Evolutionary conservation across 2,113 vertebrate species (phyloP).

Genomic region (Pampusana beccarii): DNA sequence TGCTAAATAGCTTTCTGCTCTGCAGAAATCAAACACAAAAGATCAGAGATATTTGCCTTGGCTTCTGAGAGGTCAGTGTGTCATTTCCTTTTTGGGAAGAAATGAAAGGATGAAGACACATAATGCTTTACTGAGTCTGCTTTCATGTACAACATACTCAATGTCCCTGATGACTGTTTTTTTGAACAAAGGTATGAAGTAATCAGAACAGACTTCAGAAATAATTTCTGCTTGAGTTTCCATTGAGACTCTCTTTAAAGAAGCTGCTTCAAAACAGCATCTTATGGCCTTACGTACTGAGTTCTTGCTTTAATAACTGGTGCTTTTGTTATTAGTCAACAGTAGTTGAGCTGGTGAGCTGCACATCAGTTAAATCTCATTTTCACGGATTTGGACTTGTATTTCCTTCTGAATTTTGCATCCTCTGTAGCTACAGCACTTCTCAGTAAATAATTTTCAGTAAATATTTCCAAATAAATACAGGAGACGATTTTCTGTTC

Average conservation of each 20-base stretch:
- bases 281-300: neutral
- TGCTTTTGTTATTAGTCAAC: neutral
- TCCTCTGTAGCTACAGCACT: neutral
- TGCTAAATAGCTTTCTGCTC: constrained; percentile 15
- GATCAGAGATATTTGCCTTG: constrained; percentile 15
- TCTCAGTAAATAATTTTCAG: neutral
- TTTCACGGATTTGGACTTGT: neutral
- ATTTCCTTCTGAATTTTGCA: neutral
- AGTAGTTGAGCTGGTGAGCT: neutral
- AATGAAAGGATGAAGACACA: neutral
- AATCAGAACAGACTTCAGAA: neutral
- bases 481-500: neutral
- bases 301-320: neutral
- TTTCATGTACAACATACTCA: neutral
- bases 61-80: neutral
- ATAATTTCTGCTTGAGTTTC: neutral
- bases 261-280: neutral
- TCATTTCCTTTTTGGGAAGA: neutral
- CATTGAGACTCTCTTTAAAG: neutral
- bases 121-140: neutral
- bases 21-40: neutral
- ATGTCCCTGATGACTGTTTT: neutral
- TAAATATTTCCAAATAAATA: neutral
- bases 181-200: constrained; percentile 6
- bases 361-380: neutral